These are phyloP conservation scores for Crematogaster levior DNA, from an alignment of 2,888 invertebrate genomes.

Conservation along the genomic window DNA sequence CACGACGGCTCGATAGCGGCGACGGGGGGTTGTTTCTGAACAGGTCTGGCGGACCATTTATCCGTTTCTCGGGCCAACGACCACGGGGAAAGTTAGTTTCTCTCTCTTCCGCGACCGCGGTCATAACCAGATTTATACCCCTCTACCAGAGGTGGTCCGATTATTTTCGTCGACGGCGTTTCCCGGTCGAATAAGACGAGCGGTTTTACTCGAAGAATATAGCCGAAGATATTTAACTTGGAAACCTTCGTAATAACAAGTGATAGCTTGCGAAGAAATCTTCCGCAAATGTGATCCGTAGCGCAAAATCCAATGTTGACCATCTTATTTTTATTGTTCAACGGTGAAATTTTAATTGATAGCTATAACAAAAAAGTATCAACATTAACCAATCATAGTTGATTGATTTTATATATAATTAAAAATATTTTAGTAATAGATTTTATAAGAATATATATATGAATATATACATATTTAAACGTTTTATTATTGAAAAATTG, in stretches of 20 bases:
- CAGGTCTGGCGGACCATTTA: constrained; percentile 75
- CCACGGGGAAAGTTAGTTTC: constrained; percentile 72
- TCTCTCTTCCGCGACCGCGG: constrained; percentile 38
- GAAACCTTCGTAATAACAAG: neutral
- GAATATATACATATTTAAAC: neutral
- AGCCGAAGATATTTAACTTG: constrained; percentile 1
- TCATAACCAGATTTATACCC: constrained; percentile 76
- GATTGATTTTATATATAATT: neutral
- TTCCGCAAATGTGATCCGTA: neutral
- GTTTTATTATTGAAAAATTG: neutral
- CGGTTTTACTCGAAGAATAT: neutral
- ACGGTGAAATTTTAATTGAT: neutral
- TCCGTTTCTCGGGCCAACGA: constrained; percentile 73
- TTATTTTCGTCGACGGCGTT: constrained; percentile 68
- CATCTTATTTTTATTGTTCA: neutral
- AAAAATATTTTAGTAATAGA: neutral
- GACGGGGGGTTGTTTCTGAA: constrained; percentile 71
- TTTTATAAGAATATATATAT: neutral
- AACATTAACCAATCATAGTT: neutral
- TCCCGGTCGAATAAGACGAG: constrained; percentile 9
- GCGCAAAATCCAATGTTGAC: neutral
- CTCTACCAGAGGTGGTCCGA: constrained; percentile 63
- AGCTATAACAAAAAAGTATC: neutral
- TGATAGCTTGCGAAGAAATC: neutral
- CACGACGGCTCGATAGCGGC: constrained; percentile 41